These are phyloP conservation scores for Gobio occitaniae DNA, from an alignment of 2,797 vertebrate genomes.

Conservation along the genomic window DNA sequence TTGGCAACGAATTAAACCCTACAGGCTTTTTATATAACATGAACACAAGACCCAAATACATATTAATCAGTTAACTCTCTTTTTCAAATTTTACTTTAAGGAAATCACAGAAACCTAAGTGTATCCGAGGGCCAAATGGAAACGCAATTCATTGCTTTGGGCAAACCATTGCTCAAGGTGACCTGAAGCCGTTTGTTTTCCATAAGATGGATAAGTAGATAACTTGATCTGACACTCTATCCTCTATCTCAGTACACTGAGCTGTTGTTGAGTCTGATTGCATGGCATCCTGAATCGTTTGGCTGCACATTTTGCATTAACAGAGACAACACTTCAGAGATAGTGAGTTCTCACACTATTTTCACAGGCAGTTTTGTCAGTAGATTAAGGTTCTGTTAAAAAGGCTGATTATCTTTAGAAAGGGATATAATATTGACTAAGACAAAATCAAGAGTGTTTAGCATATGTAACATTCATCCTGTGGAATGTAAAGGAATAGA, in stretches of 20 bases:
- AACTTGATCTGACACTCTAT: slow-evolving; percentile 36
- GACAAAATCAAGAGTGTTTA: background rate
- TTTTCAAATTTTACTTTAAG: slow-evolving; percentile 43
- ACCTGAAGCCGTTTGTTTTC: slow-evolving; percentile 31
- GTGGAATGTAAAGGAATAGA: background rate
- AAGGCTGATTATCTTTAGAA: background rate
- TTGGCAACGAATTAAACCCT: slow-evolving; percentile 63
- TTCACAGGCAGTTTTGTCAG: background rate
- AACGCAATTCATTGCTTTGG: background rate
- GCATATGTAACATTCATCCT: background rate
- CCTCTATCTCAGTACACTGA: background rate
- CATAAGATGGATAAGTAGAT: slow-evolving; percentile 33
- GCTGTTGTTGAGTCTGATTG: slow-evolving; percentile 6
- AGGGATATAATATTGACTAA: background rate
- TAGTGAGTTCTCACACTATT: background rate
- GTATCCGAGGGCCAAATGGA: background rate
- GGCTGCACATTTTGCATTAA: slow-evolving; percentile 25
- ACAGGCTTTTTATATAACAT: slow-evolving; percentile 61
- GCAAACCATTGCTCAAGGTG: slow-evolving; percentile 31
- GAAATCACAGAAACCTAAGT: slow-evolving; percentile 12
- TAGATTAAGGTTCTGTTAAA: background rate
- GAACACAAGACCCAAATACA: slow-evolving; percentile 62
- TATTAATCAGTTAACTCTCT: slow-evolving; percentile 66
- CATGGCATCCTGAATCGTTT: background rate
- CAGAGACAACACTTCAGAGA: slow-evolving; percentile 8